Base-by-base conservation (phyloP, 2,113 vertebrate species). In the Pterocles burchelli region DNA sequence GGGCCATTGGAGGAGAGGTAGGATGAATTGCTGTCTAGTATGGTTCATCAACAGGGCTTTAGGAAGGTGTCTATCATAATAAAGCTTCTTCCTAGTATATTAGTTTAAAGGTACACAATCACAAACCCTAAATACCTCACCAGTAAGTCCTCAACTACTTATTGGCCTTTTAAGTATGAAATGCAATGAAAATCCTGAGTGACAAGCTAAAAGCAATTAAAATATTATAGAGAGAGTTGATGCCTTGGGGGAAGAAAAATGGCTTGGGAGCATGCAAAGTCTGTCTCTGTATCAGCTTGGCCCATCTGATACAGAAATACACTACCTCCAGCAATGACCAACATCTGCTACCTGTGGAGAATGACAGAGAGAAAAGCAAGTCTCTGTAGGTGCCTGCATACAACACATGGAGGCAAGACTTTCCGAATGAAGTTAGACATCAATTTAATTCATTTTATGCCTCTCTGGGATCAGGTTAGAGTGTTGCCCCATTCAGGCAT, bases 1-100 rank as follows among this genome's bases (percentile, higher is more conserved):
- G 99, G 99, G 99, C 98, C 93, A 99, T 99, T 71, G 99, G 99
- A 89, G 99, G 99, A 96, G 98, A 99, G 98, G 99, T 99, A 96
- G 73, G 98, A 79, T 70, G 67, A 36, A 70, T 54, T 11, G 21
- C 38, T 78, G 10, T 57, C 57, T 67, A 43, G 8, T 11, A 4
- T 28, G 43, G 22, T 80, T 91, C 73, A 49, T 73, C 49, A 52
- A 2, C 13, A 17, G 34, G 38, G 29, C 10, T 61, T 66, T 73
- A n/a, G 36, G 36, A 72, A 13, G 17, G 4, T 33, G 18, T 55
- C 11, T 34, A 41, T 41, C 20, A 12, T 33, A n/a, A 58, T 24
- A 29, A 74, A 92, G 19, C n/a, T 52, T 86, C 31, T 83, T 81
- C 49, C 34, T 45, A 33, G 25, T n/a, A 2, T 43, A 5, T 55